Conservation (phyloP, 2,888 invertebrate genomes). For the Lymantria monacha region DNA sequence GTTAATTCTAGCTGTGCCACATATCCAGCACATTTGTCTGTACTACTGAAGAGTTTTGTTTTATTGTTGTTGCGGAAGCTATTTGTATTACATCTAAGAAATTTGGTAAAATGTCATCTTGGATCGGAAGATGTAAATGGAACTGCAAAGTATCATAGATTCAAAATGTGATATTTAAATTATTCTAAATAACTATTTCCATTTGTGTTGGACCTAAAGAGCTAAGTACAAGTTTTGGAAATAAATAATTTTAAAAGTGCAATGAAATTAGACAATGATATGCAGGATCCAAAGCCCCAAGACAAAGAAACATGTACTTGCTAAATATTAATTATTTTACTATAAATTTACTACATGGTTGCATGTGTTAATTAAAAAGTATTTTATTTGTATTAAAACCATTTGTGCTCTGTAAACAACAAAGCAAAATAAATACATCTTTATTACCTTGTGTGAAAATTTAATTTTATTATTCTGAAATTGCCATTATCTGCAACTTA, state of each 20-base stretch:
- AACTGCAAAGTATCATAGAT: slow-evolving; percentile 74
- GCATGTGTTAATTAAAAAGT: slow-evolving; percentile 30
- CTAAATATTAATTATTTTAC: slow-evolving; percentile 30
- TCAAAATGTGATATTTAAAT: slow-evolving; percentile 77
- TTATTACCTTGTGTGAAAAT: slow-evolving; percentile 55
- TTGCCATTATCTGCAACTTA: too few relatives aligned
- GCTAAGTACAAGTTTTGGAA: slow-evolving; percentile 20
- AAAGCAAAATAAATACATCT: slow-evolving; percentile 38
- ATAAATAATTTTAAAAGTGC: slow-evolving; percentile 20
- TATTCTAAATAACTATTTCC: slow-evolving; percentile 55
- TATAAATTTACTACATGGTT: slow-evolving; percentile 35
- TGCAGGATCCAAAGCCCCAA: slow-evolving; percentile 74
- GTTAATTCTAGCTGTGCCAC: slow-evolving; percentile 65
- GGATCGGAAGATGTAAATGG: slow-evolving; percentile 46
- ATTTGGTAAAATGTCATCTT: slow-evolving; percentile 40
- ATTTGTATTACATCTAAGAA: slow-evolving; percentile 43
- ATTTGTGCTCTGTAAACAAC: slow-evolving; percentile 33
- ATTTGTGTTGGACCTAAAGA: slow-evolving; percentile 28
- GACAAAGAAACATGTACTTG: slow-evolving; percentile 20
- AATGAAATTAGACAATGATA: slow-evolving; percentile 43
- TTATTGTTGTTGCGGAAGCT: slow-evolving; percentile 54
- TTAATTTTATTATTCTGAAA: slow-evolving; percentile 12
- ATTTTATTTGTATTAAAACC: slow-evolving; percentile 35
- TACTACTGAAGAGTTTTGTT: slow-evolving; percentile 63
- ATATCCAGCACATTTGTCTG: slow-evolving; percentile 52